These are phyloP conservation scores for Lepus timidus DNA, from an alignment of 2,113 vertebrate species.

Conservation along the genomic window DNA sequence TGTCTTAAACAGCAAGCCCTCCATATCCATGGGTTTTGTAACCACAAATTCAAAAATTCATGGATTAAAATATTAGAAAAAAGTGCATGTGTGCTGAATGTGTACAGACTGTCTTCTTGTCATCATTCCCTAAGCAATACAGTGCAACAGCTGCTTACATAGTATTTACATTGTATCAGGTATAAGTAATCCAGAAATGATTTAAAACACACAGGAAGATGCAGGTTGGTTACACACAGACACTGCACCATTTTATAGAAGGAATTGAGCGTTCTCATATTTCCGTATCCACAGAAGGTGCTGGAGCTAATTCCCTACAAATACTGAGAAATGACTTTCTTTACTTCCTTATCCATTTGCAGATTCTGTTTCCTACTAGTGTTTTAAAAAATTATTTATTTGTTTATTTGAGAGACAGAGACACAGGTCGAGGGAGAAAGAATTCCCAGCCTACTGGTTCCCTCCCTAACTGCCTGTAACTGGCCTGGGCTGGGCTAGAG, in stretches of 20 bases:
- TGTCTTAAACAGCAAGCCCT: background rate
- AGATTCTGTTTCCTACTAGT: background rate
- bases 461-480: no score
- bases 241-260: background rate
- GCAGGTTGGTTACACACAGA: background rate
- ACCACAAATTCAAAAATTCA: background rate
- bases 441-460: no score
- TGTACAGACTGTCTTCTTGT: background rate
- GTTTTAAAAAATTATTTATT: no score
- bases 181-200: background rate
- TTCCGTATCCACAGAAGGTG: background rate
- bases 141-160: background rate
- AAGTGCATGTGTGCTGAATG: background rate
- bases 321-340: background rate
- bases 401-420: no score
- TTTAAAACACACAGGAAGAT: background rate
- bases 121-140: background rate
- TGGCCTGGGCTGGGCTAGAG: no score
- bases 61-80: background rate
- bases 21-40: background rate
- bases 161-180: background rate
- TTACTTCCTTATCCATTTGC: background rate
- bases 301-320: background rate
- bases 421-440: no score
- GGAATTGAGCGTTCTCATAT: background rate